Conservation (phyloP, 2,797 vertebrate species). For the Poeciliopsis presidionis region DNA sequence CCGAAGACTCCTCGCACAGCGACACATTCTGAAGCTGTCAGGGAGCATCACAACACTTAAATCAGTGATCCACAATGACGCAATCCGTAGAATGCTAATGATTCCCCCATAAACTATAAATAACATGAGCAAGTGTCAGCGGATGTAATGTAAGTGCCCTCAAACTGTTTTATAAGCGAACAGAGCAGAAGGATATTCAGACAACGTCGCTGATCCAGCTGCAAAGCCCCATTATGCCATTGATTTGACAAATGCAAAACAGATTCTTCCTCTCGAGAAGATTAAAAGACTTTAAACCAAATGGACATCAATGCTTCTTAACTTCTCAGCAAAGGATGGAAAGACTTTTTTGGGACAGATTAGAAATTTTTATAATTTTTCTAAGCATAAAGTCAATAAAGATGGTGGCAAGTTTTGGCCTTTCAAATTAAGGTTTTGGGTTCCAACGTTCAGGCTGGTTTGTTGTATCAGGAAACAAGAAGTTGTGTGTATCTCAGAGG, state of each 20-base stretch:
- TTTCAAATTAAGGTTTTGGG: neutral
- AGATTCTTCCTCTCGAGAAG: constrained; percentile 44
- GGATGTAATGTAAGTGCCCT: constrained; percentile 1
- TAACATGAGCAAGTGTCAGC: constrained; percentile 29
- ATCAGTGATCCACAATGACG: constrained; percentile 33
- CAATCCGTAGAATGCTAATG: constrained; percentile 33
- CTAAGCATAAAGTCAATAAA: neutral
- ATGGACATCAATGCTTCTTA: constrained; percentile 43
- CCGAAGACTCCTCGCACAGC: constrained; percentile 24
- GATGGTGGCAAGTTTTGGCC: neutral
- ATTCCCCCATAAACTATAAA: constrained; percentile 40
- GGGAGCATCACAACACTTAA: constrained; percentile 30
- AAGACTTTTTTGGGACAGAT: constrained; percentile 11
- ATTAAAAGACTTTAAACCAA: constrained; percentile 50
- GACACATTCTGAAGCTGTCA: constrained; percentile 35
- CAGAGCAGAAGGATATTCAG: constrained; percentile 28
- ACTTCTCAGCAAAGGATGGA: constrained; percentile 29
- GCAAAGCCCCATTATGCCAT: constrained; percentile 13
- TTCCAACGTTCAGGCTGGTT: neutral
- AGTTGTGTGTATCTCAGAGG: no score
- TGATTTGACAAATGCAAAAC: constrained; percentile 34
- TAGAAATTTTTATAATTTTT: constrained; percentile 16
- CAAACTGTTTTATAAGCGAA: constrained; percentile 26
- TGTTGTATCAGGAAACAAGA: neutral
- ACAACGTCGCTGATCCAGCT: constrained; percentile 26